Percentiles rank a stretch among this genome's conserved stretches.
These are phyloP conservation scores for Emys orbicularis DNA, from an alignment of 2,797 vertebrate species.

Conservation along the genomic window DNA sequence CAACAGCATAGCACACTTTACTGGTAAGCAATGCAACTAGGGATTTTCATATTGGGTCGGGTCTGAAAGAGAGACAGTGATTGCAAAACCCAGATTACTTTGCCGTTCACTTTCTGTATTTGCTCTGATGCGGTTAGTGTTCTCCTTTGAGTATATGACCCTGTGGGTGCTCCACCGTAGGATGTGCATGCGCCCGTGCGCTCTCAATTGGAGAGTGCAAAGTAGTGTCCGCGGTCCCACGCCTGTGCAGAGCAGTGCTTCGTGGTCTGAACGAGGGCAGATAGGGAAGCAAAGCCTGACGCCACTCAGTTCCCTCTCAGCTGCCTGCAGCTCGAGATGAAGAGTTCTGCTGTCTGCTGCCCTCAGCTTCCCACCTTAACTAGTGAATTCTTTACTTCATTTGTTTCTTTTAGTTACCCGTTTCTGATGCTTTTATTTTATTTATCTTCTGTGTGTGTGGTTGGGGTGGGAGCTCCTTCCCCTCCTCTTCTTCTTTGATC, in stretches of 20 bases:
- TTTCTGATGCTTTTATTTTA: neutral
- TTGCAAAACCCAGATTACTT: neutral
- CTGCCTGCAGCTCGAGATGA: neutral
- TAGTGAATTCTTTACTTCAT: neutral
- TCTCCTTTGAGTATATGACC: neutral
- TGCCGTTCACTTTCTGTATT: neutral
- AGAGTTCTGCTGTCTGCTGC: neutral
- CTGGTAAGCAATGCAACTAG: neutral
- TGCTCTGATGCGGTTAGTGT: neutral
- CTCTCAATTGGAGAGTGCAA: neutral
- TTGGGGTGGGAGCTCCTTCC: neutral
- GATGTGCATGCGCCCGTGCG: accelerated
- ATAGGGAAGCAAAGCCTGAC: neutral
- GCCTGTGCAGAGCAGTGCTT: neutral
- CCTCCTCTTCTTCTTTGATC: neutral
- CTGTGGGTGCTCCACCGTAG: neutral
- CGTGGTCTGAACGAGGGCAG: neutral
- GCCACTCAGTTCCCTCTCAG: neutral
- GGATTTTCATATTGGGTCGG: neutral
- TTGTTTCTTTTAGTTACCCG: neutral
- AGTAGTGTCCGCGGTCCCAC: neutral
- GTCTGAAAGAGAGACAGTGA: neutral
- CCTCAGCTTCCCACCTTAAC: neutral
- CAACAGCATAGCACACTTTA: neutral
- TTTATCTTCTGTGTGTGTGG: neutral